These are phyloP conservation scores for Patella caerulea DNA, from an alignment of 2,888 invertebrate species.

Conservation along the genomic window DNA sequence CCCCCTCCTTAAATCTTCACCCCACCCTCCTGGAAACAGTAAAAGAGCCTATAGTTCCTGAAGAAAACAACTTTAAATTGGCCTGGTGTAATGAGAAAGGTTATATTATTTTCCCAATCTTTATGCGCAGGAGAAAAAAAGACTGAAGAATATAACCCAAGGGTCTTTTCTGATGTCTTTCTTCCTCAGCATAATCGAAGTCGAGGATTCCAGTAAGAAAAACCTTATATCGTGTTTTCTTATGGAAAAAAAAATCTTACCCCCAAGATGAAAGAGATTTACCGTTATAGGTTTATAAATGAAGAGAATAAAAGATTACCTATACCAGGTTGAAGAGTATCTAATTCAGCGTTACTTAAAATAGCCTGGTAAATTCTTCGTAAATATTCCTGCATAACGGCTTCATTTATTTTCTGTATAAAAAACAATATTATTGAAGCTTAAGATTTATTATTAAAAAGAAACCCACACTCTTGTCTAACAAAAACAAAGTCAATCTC, in stretches of 20 bases:
- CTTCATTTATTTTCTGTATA: conserved; percentile 85
- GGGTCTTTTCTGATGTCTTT: no score
- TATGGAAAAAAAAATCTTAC: no score
- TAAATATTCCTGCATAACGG: conserved; percentile 92
- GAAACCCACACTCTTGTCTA: no score
- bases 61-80: not conserved
- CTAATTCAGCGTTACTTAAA: conserved; percentile 81
- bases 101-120: not conserved
- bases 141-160: no score
- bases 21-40: not conserved
- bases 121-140: no score
- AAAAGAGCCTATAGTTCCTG: not conserved
- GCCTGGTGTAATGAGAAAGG: not conserved
- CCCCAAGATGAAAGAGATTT: no score
- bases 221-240: no score
- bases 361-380: conserved; percentile 89
- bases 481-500: no score
- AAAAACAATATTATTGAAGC: conserved; percentile 11
- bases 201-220: no score
- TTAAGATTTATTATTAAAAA: not conserved
- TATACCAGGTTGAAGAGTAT: conserved; percentile 83
- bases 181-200: no score
- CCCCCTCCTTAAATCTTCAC: no score
- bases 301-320: conserved; percentile 63
- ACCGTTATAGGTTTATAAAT: no score